Conservation (phyloP, 2,797 vertebrate genomes). For the Rhinophrynus dorsalis region DNA sequence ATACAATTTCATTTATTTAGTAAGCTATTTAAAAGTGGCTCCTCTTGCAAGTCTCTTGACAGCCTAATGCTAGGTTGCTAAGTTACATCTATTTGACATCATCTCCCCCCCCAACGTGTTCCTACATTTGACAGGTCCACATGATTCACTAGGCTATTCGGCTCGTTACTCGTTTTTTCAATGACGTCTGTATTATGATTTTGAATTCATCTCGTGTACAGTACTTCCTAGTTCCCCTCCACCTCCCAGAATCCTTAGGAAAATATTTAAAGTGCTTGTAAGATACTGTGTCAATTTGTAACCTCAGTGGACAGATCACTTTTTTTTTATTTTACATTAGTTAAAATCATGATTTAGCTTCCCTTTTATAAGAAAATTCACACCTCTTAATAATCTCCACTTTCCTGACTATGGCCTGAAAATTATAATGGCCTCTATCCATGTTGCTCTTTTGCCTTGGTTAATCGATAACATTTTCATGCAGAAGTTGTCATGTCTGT, state of each 20-base stretch:
- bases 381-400: too few species aligned
- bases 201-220: constrained; percentile 70
- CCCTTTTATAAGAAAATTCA: too few species aligned
- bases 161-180: constrained; percentile 69
- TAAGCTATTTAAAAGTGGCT: constrained; percentile 67
- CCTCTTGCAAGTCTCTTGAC: constrained; percentile 66
- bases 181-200: constrained; percentile 67
- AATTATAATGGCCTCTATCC: too few species aligned
- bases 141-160: constrained; percentile 70
- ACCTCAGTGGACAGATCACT: constrained; percentile 50
- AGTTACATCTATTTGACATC: constrained; percentile 84
- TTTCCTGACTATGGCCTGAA: too few species aligned
- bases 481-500: too few species aligned
- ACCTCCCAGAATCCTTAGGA: constrained; percentile 57
- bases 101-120: constrained; percentile 71
- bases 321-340: constrained; percentile 61
- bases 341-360: constrained; percentile 61
- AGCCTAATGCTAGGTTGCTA: constrained; percentile 77
- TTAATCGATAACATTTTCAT: too few species aligned
- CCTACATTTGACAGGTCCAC: constrained; percentile 71
- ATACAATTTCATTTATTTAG: constrained; percentile 65
- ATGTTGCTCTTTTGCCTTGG: too few species aligned
- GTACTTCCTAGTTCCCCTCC: constrained; percentile 51
- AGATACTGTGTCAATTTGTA: constrained; percentile 59
- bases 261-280: constrained; percentile 66